Conservation (phyloP, 2,797 vertebrate species). For the Microctenopoma stevenorrisi region DNA sequence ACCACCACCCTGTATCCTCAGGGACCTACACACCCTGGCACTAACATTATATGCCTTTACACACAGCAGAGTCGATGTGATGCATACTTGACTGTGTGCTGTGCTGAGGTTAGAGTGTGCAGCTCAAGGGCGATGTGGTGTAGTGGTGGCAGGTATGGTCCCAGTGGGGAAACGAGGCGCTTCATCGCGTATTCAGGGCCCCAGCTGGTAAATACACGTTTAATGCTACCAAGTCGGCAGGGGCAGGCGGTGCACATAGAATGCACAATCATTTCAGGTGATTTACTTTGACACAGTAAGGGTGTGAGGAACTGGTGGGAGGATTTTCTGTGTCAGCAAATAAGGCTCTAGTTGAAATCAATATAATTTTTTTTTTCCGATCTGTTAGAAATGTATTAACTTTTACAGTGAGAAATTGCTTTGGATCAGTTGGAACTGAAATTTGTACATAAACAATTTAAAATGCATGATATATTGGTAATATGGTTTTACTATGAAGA, state of each 20-base stretch:
- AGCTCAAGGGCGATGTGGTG: constrained; percentile 71
- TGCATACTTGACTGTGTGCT: constrained; percentile 33
- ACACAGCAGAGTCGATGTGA: constrained; percentile 41
- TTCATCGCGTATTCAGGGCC: constrained; percentile 58
- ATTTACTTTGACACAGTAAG: constrained; percentile 21
- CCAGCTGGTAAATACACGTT: constrained; percentile 72
- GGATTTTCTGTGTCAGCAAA: constrained; percentile 25
- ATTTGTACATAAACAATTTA: too few relatives aligned
- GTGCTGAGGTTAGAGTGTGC: constrained; percentile 66
- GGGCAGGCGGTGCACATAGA: constrained; percentile 18
- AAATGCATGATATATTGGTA: too few relatives aligned
- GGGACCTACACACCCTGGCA: constrained; percentile 66
- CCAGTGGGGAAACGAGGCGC: constrained; percentile 59
- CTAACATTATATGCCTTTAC: constrained; percentile 63
- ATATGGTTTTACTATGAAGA: too few relatives aligned
- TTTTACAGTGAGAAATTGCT: too few relatives aligned
- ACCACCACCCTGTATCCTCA: constrained; percentile 25
- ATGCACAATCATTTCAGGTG: constrained; percentile 52
- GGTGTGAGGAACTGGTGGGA: constrained; percentile 17
- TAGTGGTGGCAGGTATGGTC: constrained; percentile 51
- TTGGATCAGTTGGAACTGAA: too few relatives aligned
- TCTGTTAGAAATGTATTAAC: too few relatives aligned
- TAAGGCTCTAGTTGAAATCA: not conserved
- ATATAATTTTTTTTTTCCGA: too few relatives aligned
- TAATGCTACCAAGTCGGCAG: constrained; percentile 56